Evolutionary conservation across 2,888 invertebrate species (phyloP), one percentile per base, ranked within the genome.

Genomic region (Polydrusus cervinus): DNA sequence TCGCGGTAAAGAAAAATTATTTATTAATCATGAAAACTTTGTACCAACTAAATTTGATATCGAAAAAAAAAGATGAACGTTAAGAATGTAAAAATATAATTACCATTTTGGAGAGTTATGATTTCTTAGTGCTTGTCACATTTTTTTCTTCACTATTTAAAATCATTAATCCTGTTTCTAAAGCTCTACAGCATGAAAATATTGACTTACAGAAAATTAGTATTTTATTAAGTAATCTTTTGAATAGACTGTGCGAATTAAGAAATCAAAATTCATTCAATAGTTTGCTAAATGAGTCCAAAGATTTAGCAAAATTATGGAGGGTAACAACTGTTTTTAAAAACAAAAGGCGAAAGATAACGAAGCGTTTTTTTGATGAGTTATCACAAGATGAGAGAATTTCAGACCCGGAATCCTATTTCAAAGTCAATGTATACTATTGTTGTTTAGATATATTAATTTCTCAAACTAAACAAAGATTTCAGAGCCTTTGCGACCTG

Each of bases 231-330:
- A 40, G 13, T 40, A 40, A 13, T 40, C 40, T 40, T 40, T n/a
- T 45, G 45, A n/a, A n/a, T n/a, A 11, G n/a, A n/a, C 45, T 45
- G n/a, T 6, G 13, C 6, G 45, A 45, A n/a, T n/a, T 45, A 45
- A 45, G 45, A 45, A 45, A 45, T 45, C 45, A 45, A 45, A 45
- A 45, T n/a, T 45, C n/a, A 45, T 45, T 45, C 45, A n/a, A 45
- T n/a, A 14, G 13, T 45, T 45, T 45, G 45, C 45, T 45, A 45
- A 45, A 45, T 14, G 45, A 45, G 45, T 45, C n/a, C 45, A 45
- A 14, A 45, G 45, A 45, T 45, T 14, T 45, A 45, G 45, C n/a
- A n/a, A 40, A 40, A 40, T 1, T 2, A 2, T 40, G 13, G 40
- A 40, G 13, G 2, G 40, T 40, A 40, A 40, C 40, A 40, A 11